These are phyloP conservation scores for Mimas tiliae DNA, from an alignment of 2,888 invertebrate species.

Conservation along the genomic window DNA sequence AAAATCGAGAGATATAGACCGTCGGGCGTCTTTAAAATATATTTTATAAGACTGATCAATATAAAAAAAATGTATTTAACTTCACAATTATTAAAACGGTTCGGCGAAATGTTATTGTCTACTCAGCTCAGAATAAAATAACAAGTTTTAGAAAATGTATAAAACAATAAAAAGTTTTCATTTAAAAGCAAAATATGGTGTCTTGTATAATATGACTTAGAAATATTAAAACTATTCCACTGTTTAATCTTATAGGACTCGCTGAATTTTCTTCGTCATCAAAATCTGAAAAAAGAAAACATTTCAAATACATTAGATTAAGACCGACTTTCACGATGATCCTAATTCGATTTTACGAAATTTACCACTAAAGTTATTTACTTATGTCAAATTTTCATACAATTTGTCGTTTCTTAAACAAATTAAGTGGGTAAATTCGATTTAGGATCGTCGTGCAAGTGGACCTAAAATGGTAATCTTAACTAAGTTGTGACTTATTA, in stretches of 20 bases:
- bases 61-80: too few species aligned
- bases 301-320: too few species aligned
- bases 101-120: conserved; percentile 21
- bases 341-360: too few species aligned
- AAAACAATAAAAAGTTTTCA: conserved; percentile 12
- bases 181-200: conserved; percentile 3
- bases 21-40: background rate
- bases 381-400: too few species aligned
- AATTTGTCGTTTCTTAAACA: too few species aligned
- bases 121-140: conserved; percentile 18
- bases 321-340: too few species aligned
- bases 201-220: conserved; percentile 20
- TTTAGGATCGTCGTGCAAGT: too few species aligned
- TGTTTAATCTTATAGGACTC: conserved; percentile 45
- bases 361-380: too few species aligned
- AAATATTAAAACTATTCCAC: conserved; percentile 47
- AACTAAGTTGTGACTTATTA: too few species aligned
- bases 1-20: background rate
- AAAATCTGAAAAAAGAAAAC: conserved; percentile 60
- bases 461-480: too few species aligned
- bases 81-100: too few species aligned
- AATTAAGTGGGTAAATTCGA: too few species aligned
- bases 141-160: conserved; percentile 22
- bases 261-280: conserved; percentile 64
- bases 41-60: background rate